phyloP scores from a whole-genome alignment of 2,113 vertebrate genomes.

The Caranx melampygus region DNA sequence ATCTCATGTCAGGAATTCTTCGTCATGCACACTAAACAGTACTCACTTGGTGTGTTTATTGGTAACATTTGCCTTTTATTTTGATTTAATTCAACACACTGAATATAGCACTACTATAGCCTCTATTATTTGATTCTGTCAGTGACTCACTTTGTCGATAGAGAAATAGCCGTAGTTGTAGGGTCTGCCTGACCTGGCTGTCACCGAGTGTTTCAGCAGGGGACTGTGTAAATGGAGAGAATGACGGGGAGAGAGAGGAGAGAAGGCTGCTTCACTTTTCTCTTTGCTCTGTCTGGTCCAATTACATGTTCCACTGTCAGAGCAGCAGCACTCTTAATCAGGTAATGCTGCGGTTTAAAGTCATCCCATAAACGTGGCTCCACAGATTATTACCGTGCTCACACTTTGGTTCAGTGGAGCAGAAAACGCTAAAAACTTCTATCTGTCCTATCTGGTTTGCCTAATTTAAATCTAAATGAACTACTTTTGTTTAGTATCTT shows the following conservation, averaged over 20 bases:
- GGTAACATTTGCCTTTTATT: background rate
- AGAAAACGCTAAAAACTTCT: background rate
- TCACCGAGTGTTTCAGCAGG: constrained; percentile 25
- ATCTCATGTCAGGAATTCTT: background rate
- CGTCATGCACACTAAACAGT: too few species aligned
- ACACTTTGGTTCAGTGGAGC: constrained; percentile 26
- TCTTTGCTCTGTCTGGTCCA: constrained; percentile 76
- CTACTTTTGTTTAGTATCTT: constrained; percentile 22
- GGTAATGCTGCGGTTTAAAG: constrained; percentile 74
- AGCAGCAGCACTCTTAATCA: constrained; percentile 74
- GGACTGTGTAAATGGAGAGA: constrained; percentile 31
- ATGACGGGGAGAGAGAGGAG: constrained; percentile 1
- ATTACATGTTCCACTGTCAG: constrained; percentile 75
- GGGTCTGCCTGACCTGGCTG: constrained; percentile 56
- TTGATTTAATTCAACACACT: background rate
- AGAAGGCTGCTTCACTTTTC: constrained; percentile 53
- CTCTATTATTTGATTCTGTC: background rate
- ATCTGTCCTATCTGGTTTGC: background rate
- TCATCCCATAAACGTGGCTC: constrained; percentile 46
- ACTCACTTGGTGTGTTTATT: too few species aligned
- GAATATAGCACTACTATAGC: background rate
- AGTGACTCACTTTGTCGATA: constrained; percentile 6
- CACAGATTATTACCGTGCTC: constrained; percentile 47
- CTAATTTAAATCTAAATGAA: constrained; percentile 12
- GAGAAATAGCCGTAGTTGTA: constrained; percentile 38